Percentiles rank a stretch among this genome's conserved stretches.
These are phyloP conservation scores for Epicampocera succincta DNA, from an alignment of 2,888 invertebrate species.

Conservation along the genomic window DNA sequence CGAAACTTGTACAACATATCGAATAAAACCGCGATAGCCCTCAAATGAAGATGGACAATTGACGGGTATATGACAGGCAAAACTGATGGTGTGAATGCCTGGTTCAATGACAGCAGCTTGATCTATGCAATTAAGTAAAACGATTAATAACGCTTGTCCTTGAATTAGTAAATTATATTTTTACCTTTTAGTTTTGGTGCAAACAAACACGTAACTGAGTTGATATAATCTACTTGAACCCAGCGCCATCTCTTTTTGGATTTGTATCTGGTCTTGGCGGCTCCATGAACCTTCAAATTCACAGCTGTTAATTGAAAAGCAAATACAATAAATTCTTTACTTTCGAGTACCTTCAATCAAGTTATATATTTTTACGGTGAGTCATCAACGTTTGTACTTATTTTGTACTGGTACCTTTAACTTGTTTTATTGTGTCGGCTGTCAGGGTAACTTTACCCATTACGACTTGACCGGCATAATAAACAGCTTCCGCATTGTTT, in stretches of 20 bases:
- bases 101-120: constrained; percentile 77
- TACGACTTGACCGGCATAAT: constrained; percentile 78
- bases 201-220: constrained; percentile 61
- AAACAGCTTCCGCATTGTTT: constrained; percentile 76
- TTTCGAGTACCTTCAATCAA: neutral
- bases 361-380: neutral
- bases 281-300: constrained; percentile 65
- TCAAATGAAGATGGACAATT: constrained; percentile 83
- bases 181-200: constrained; percentile 38
- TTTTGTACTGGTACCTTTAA: constrained; percentile 55
- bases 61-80: constrained; percentile 82
- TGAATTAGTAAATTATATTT: neutral
- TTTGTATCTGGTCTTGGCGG: constrained; percentile 61
- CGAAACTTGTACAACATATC: constrained; percentile 85
- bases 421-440: constrained; percentile 72
- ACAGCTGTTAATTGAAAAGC: constrained; percentile 52
- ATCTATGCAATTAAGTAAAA: constrained; percentile 59
- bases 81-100: constrained; percentile 82
- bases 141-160: neutral
- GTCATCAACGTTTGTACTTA: constrained; percentile 22
- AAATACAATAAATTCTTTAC: neutral
- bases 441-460: constrained; percentile 73
- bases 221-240: constrained; percentile 81
- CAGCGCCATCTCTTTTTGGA: constrained; percentile 57
- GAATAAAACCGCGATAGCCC: constrained; percentile 82